Percentiles rank a stretch among this genome's conserved stretches.
These are phyloP conservation scores for Lindbergichthys nudifrons DNA, from an alignment of 2,797 vertebrate genomes.

Conservation along the genomic window DNA sequence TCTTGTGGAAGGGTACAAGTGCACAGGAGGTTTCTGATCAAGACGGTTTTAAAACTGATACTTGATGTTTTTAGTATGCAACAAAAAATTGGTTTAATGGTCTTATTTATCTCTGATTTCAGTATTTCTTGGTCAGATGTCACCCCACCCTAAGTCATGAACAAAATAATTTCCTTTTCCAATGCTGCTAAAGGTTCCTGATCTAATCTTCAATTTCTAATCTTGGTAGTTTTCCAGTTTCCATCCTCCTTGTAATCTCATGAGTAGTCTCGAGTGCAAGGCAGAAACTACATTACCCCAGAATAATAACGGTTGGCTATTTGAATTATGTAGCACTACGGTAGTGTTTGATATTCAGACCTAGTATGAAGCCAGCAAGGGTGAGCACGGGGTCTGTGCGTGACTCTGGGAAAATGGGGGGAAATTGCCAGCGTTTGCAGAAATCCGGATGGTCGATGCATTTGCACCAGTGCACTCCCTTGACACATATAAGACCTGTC, in stretches of 20 bases:
- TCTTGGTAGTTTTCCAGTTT: constrained; percentile 20
- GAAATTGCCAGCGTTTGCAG: constrained; percentile 62
- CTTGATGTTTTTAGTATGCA: constrained; percentile 1
- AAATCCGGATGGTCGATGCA: constrained; percentile 55
- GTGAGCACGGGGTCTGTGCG: constrained; percentile 20
- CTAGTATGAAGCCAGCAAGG: constrained; percentile 38
- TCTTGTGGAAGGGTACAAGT: constrained; percentile 49
- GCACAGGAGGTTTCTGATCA: background rate
- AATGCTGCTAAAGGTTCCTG: background rate
- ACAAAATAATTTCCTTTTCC: background rate
- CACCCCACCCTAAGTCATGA: background rate
- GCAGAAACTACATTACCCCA: constrained; percentile 44
- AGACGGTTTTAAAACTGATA: background rate
- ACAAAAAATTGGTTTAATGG: no score
- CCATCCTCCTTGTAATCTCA: constrained; percentile 32
- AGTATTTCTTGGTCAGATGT: constrained; percentile 1
- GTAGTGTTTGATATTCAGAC: constrained; percentile 62
- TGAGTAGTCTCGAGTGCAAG: constrained; percentile 28
- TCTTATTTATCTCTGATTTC: no score
- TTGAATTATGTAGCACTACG: constrained; percentile 66
- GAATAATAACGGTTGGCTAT: constrained; percentile 59
- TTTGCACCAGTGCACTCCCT: constrained; percentile 28
- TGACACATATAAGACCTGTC: constrained; percentile 9
- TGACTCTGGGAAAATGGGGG: constrained; percentile 51
- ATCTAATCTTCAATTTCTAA: constrained; percentile 27